Evolutionary conservation across 1,140 invertebrate genomes (phyloP), one percentile per base, ranked within the genome.

Genomic region (Teleogryllus occipitalis): DNA sequence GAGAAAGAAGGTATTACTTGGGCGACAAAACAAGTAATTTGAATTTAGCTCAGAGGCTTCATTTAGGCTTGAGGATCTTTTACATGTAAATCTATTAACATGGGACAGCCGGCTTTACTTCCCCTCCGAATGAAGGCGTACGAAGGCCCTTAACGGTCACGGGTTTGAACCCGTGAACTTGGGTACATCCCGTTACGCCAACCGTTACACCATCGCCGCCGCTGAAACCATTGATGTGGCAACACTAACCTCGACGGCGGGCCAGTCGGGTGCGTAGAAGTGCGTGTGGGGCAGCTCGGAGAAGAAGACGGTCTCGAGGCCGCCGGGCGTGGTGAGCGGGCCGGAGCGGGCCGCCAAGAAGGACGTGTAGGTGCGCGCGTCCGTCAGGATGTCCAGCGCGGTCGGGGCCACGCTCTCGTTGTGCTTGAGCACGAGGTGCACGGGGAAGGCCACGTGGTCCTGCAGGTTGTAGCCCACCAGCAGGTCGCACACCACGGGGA

Each of bases 381-480:
- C 18, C 54, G 54, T 65, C 54, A 65, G 54, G 18, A 65, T 65
- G 54, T 65, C 54, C 10, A 18, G 10, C 18, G 54, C 54, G 10
- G 54, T 14, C 0, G 54, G 54, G 0, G 10, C 54, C 54, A 65
- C 54, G 18, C 18, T 18, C 54, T 65, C 18, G 10, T 65, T 65
- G 18, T 14, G 18, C 10, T 18, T 10, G 18, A 65, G 10, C 10
- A 14, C 18, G 2, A 65, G 7, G 27, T 39, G 27, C 54, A 65
- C 18, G 18, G 10, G 10, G 54, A 65, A 65, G 18, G 54, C 75
- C 15, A 77, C 75, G 47, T 77, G 75, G n/a, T 77, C 79, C 46
- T 80, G 72, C 83, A 8, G 82, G 75, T 80, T 79, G 81, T 47
- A 21, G 22, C 27, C 87, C 86, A 18, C 85, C 85, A 76, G 88